Evolutionary conservation across 1,140 invertebrate genomes (phyloP).

Genomic region (Euborellia annulipes): DNA sequence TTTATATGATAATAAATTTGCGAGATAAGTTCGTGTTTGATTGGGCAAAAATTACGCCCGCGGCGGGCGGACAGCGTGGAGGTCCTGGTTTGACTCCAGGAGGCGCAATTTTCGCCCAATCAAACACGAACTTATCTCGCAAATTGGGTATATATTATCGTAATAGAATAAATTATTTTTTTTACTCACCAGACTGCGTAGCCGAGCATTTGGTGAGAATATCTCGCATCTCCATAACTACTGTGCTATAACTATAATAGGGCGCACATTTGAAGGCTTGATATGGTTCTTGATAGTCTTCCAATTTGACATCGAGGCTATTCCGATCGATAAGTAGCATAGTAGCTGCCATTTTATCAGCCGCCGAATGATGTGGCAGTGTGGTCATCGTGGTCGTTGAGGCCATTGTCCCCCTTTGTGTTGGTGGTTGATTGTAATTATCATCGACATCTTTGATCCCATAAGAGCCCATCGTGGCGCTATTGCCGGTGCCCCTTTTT

Average conservation of each 20-base stretch:
- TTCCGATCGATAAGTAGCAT: conserved; percentile 24
- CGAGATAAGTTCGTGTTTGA: no score
- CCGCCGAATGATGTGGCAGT: conserved; percentile 25
- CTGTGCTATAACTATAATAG: conserved; percentile 62
- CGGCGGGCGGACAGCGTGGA: no score
- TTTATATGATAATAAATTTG: no score
- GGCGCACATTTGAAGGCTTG: conserved; percentile 57
- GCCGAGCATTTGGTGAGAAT: conserved; percentile 38
- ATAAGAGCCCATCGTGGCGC: conserved; percentile 24
- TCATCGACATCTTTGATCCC: conserved; percentile 26
- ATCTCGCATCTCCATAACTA: conserved; percentile 60
- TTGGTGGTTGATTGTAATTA: conserved; percentile 21
- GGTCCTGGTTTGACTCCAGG: no score
- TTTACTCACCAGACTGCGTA: conserved; percentile 31
- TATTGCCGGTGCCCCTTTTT: conserved; percentile 26
- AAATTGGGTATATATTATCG: not conserved
- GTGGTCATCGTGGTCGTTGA: conserved; percentile 23
- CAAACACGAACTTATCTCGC: no score
- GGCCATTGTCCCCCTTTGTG: conserved; percentile 18
- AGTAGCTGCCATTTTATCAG: conserved; percentile 33
- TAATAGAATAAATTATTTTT: conserved; percentile 21
- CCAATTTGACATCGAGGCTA: conserved; percentile 40
- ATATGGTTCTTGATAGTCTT: conserved; percentile 66
- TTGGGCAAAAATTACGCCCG: no score
- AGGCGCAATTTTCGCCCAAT: no score